Base-by-base conservation (phyloP, 2,888 invertebrate species). In the Oasisia sp. region DNA sequence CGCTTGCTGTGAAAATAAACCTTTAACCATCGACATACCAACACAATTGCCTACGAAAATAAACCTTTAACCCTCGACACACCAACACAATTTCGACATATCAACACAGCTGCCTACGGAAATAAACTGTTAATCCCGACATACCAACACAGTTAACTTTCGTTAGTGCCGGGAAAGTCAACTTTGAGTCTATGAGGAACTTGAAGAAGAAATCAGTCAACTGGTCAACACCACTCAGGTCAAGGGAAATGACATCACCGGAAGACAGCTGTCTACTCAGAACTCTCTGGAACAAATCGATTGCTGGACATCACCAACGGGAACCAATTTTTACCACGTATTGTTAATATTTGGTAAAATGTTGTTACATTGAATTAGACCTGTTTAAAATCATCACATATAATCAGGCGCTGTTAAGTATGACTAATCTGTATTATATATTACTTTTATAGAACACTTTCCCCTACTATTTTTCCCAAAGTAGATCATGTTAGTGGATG, bases 151-250 rank as follows among this genome's bases (percentile, higher is more conserved):
- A 92, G 44, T 93, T 92, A 14, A 93, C 32, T 89, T 92, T 93
- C 32, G 92, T 92, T 32, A 93, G 92, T 44, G 74, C 50, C 3
- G 91, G 91, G 58, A 93, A 93, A 4, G 38, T 90, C 32, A 74
- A 74, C 32, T 91, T 92, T 56, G 56, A 56, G 38, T 44, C 58
- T 44, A 74, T 74, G 44, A 95, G 56, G 44, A 94, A 32, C 92
- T 92, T 94, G 92, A 94, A 94, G 50, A 95, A 93, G 38, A 93
- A 92, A 92, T 95, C 95, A 19, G 94, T 94, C 7, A 95, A 93
- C 92, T 95, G 95, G 56, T 95, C 95, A 11, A 94, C 93, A 19
- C 95, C 95, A 91, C 93, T 94, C 32, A 95, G 92, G 92, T 94
- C 94, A 32, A 95, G 91, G 19, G 74, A 32, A 27, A 91, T 32